A percentile compares a stretch with the other conserved stretches of the same genome.
phyloP scores from a whole-genome alignment of 2,797 vertebrate species.

The Pseudotriccus pelzelni region DNA sequence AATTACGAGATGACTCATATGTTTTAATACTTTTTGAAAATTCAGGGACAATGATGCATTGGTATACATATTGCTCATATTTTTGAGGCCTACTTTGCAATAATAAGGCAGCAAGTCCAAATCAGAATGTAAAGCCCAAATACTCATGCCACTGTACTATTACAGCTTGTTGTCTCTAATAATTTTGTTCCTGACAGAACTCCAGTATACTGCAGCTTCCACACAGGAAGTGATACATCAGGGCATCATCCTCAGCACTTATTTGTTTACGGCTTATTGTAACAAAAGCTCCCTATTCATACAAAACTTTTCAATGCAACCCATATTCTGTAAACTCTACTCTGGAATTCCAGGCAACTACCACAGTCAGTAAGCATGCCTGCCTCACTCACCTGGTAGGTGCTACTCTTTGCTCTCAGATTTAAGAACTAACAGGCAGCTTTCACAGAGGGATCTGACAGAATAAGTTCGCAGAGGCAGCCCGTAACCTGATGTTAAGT shows the following conservation, averaged over 20 bases:
- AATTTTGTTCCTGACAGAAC: neutral
- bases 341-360: neutral
- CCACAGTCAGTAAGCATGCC: neutral
- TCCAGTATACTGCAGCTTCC: neutral
- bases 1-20: neutral
- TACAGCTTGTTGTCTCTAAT: neutral
- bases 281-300: neutral
- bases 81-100: neutral
- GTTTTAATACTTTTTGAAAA: neutral
- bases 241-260: neutral
- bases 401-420: neutral
- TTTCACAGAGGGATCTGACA: neutral
- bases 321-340: neutral
- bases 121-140: neutral
- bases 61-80: neutral
- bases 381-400: neutral
- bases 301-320: neutral
- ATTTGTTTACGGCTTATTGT: neutral
- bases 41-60: neutral
- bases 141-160: neutral
- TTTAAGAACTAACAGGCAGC: neutral
- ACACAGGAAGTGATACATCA: neutral
- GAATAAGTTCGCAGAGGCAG: neutral
- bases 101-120: neutral
- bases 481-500: neutral